Base-by-base conservation (phyloP, 2,888 invertebrate genomes). In the Coronaproctus castanopsis region DNA sequence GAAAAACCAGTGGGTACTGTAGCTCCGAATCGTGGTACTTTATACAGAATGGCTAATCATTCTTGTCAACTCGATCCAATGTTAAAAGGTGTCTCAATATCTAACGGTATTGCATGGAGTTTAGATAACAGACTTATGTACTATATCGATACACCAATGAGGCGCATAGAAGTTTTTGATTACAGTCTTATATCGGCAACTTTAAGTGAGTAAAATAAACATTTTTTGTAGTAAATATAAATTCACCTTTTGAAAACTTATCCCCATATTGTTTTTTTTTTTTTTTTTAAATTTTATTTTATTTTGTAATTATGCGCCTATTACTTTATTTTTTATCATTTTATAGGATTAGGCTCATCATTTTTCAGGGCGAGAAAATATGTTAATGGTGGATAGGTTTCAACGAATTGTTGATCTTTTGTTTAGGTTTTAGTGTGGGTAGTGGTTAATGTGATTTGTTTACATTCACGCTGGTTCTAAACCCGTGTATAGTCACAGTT, bases 101-200 rank as follows among this genome's bases (percentile, higher is more conserved):
- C 87, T 53, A 89, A 88, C 67, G 88, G 88, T 1, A 70, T 88
- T 3, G 80, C 81, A 1, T 89, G 87, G 87, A 82, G 80, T 20
- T 68, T 73, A 0, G 81, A 83, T 66, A 79, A 80, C 67, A 76
- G 78, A 62, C 79, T 77, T 65, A 80, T 88, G 76, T 88, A 82
- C 71, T 88, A 83, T 70, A 85, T 86, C 48, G 88, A 89, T 71
- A 79, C 85, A 0, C 76, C 79, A 0, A 81, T 82, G 0, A 70
- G 74, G 36, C 77, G 80, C 65, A 75, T 88, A 2, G 80, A 77
- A 58, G 81, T 79, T 8, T 87, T 82, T 67, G 81, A 87, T 68
- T 88, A 77, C 66, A 76, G 86, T 64, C 67, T 78, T 0, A 71
- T 72, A 1, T 73, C 71, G 8, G 75, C 74, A 24, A 66, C 65